Percentiles rank a stretch among this genome's conserved stretches.
Evolutionary conservation across 2,113 vertebrate species (phyloP).

Genomic region (Mastomys coucha): DNA sequence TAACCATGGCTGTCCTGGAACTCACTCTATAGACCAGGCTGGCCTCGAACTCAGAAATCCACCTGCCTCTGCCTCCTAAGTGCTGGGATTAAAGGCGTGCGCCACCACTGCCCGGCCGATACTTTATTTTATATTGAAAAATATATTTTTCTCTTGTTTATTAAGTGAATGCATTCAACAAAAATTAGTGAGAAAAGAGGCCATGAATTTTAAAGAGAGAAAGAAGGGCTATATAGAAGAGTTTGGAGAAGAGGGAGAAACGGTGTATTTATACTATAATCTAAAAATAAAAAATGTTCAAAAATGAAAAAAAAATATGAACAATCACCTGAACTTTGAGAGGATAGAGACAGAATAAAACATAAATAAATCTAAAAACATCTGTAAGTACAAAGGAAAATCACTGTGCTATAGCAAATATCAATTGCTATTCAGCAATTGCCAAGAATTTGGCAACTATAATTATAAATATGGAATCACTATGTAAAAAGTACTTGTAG

Average conservation of each 20-base stretch:
- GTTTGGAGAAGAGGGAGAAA: background rate
- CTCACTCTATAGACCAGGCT: too few species aligned
- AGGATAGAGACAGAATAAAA: background rate
- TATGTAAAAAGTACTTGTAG: background rate
- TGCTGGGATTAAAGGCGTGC: too few species aligned
- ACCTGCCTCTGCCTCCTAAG: too few species aligned
- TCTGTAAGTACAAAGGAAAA: background rate
- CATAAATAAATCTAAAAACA: background rate
- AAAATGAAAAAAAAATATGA: background rate
- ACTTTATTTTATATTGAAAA: background rate
- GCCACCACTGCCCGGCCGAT: too few species aligned
- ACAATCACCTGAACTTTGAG: conserved; percentile 6
- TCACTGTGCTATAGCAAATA: background rate
- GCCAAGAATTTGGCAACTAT: background rate
- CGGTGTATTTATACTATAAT: background rate
- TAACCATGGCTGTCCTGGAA: too few species aligned
- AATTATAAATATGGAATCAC: background rate
- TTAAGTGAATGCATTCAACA: background rate
- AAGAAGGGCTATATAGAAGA: background rate
- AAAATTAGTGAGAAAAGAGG: background rate
- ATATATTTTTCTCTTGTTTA: background rate
- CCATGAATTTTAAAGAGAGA: background rate
- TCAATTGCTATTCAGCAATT: background rate
- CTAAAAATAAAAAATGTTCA: background rate
- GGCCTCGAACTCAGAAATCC: too few species aligned